Conservation (phyloP, 2,113 vertebrate species). For the Lepus europaeus region DNA sequence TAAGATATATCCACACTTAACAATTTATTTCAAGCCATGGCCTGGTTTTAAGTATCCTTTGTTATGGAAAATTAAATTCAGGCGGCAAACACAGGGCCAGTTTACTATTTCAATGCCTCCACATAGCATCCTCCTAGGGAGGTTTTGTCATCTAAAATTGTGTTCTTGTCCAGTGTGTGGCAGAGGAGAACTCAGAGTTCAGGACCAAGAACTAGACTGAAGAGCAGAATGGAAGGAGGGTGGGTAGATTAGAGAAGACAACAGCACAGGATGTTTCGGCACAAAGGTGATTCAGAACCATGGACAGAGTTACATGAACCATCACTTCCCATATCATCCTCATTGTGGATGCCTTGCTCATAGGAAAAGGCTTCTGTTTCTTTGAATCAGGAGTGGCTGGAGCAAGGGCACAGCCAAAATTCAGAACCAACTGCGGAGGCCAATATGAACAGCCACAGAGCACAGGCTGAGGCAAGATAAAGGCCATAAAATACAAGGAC, state of each 20-base stretch:
- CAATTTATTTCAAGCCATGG: constrained; percentile 48
- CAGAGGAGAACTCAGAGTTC: background rate
- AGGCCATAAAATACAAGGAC: background rate
- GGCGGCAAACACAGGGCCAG: background rate
- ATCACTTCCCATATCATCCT: accelerated
- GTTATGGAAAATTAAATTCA: constrained; percentile 13
- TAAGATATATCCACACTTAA: background rate
- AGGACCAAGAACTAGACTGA: background rate
- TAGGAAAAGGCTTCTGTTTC: background rate
- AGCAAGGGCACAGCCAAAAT: background rate
- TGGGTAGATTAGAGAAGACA: background rate
- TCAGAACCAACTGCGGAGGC: background rate
- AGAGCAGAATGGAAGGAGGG: background rate
- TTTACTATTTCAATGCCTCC: background rate
- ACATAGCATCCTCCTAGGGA: background rate
- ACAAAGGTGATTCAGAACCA: constrained; percentile 67
- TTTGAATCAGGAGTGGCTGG: background rate
- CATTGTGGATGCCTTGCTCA: background rate
- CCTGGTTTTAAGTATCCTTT: constrained; percentile 12
- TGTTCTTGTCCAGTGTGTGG: background rate
- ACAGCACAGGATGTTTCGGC: background rate
- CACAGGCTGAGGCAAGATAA: background rate
- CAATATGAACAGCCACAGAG: background rate
- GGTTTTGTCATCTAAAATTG: constrained; percentile 16
- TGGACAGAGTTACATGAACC: background rate